Conservation (phyloP, 2,797 vertebrate genomes). For the Eospalax fontanierii region DNA sequence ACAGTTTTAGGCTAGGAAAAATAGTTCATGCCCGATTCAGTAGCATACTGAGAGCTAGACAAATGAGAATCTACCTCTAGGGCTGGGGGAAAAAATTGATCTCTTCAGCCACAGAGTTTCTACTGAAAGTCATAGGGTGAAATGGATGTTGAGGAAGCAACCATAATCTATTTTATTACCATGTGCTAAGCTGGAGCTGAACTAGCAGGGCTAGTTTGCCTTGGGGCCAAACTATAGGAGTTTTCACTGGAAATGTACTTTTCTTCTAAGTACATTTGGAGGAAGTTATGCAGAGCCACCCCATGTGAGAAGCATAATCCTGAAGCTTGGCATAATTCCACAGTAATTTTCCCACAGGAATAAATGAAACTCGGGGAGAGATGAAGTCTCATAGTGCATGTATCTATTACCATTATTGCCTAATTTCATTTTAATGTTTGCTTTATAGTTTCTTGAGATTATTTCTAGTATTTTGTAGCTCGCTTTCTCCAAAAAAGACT, state of each 20-base stretch:
- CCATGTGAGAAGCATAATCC: background rate
- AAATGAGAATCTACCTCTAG: background rate
- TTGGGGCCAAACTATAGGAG: background rate
- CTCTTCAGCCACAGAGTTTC: background rate
- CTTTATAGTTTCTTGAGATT: constrained; percentile 62
- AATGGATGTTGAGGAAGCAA: background rate
- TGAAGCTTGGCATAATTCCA: constrained; percentile 29
- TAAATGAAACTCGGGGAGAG: constrained; percentile 34
- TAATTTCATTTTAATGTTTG: constrained; percentile 50
- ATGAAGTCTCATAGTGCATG: background rate
- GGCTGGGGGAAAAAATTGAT: background rate
- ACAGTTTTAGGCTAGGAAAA: constrained; percentile 27
- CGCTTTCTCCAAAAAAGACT: constrained; percentile 15
- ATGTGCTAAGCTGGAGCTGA: background rate
- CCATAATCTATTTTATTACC: background rate
- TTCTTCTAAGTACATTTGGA: background rate
- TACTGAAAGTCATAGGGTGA: background rate
- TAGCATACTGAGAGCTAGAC: background rate
- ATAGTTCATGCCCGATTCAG: background rate
- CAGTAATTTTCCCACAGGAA: background rate
- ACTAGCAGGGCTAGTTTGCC: background rate
- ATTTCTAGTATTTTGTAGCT: constrained; percentile 59
- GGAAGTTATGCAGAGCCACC: background rate
- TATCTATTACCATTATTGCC: background rate
- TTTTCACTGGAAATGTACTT: background rate